Evolutionary conservation across 2,797 vertebrate species (phyloP).

Genomic region (Danio aesculapii): DNA sequence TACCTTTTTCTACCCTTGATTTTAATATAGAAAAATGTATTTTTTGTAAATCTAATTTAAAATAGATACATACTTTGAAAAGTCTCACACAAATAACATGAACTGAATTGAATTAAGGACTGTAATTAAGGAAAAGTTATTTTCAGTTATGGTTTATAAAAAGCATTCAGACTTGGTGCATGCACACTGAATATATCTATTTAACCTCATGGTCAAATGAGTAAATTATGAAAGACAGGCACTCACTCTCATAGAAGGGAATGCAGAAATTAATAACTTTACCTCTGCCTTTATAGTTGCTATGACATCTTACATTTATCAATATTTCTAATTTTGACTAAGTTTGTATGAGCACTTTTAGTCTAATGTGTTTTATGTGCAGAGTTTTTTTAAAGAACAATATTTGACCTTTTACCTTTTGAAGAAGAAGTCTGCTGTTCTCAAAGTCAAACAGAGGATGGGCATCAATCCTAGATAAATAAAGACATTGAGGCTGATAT

Average conservation of each 20-base stretch:
- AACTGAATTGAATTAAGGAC: too few relatives aligned
- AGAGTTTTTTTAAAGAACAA: too few relatives aligned
- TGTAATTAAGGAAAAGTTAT: too few relatives aligned
- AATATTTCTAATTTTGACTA: too few relatives aligned
- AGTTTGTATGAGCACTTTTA: neutral
- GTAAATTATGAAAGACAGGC: neutral
- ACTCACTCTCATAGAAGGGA: neutral
- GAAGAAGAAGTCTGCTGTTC: constrained; percentile 1
- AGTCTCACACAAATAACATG: too few relatives aligned
- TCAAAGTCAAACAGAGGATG: constrained; percentile 5
- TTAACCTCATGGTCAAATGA: neutral
- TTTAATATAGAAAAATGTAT: too few relatives aligned
- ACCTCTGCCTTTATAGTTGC: neutral
- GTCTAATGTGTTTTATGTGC: too few relatives aligned
- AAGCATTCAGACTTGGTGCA: too few relatives aligned
- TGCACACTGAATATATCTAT: neutral
- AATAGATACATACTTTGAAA: too few relatives aligned
- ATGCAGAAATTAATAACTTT: neutral
- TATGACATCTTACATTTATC: neutral
- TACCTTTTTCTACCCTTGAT: too few relatives aligned
- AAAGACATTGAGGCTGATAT: neutral
- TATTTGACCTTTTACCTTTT: constrained; percentile 61
- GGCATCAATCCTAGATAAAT: neutral
- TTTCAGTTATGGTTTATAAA: too few relatives aligned
- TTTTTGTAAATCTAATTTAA: too few relatives aligned